Evolutionary conservation across 37 sponge, comb jelly and placozoan species (phyloP).

Genomic region (Diacarnus erythraeanus): DNA sequence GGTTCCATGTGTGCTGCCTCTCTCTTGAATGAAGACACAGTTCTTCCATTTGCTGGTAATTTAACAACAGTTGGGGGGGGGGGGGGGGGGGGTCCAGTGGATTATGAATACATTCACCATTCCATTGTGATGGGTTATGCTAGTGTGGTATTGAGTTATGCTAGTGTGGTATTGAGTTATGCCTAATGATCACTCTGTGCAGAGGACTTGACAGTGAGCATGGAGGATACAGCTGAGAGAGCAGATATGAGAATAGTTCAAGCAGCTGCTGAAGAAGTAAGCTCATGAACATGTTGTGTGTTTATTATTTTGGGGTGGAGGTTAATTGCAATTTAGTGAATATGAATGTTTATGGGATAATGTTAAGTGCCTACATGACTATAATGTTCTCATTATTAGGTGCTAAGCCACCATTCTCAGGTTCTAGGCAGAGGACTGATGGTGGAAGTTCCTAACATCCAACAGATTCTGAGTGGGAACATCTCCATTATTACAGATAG

Average conservation of each 20-base stretch:
- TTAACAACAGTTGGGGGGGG: no score
- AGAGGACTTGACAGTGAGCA: constrained; percentile 67
- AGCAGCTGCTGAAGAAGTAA: constrained; percentile 73
- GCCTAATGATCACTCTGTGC: background rate
- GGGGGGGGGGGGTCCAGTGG: no score
- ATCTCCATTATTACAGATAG: constrained; percentile 23
- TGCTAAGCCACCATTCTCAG: constrained; percentile 49
- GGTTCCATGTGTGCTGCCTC: constrained; percentile 76
- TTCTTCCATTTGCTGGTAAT: constrained; percentile 62
- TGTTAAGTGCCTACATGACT: no score
- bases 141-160: no score
- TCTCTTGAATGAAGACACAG: constrained; percentile 60
- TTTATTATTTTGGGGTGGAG: background rate
- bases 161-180: no score
- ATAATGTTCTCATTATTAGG: constrained; percentile 38
- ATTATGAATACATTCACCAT: background rate
- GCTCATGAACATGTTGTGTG: background rate
- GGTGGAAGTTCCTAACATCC: constrained; percentile 57
- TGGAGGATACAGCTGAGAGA: constrained; percentile 46
- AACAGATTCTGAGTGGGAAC: constrained; percentile 63
- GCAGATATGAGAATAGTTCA: constrained; percentile 88
- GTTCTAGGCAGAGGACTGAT: constrained; percentile 73
- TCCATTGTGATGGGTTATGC: background rate
- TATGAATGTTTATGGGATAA: no score
- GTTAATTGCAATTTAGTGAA: no score